Evolutionary conservation across 2,113 vertebrate species (phyloP), one percentile per base, ranked within the genome.

Genomic region (Peucedramus taeniatus): DNA sequence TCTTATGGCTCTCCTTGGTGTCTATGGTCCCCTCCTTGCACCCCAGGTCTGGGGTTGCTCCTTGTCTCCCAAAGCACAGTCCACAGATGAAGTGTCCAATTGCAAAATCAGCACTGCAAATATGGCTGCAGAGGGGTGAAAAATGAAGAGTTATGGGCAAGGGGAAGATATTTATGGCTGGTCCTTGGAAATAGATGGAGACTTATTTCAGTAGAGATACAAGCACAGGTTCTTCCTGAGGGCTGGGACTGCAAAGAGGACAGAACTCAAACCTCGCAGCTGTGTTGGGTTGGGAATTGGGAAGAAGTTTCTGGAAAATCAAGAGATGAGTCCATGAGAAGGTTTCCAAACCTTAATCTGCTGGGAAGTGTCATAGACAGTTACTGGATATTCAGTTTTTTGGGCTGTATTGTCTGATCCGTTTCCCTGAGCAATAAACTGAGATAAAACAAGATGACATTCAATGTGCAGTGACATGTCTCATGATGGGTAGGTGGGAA

Each of bases 11-110:
- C 22, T 4, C 31, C 37, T 44, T 44, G 33, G 22, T 30, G 30
- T 15, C 50, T 16, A 0, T 10, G 10, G 20, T 23, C 21, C 45
- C 61, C 23, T 4, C 47, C 31, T 76, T 6, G 21, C 8, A 35
- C 8, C 21, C 7, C 15, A 31, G 0, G 0, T 13, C 11, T 49
- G 22, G 30, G 22, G 39, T 0, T 10, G 7, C 7, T 57, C 20
- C 28, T 20, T 3, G 1, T 14, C 9, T 40, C 66, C 60, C 59
- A 56, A 68, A 79, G 42, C 2, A 1, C 13, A 23, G 14, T 6
- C 30, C 61, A 42, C 35, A 31, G 56, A 28, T 20, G 27, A 54
- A 39, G 10, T 27, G 17, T 15, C 15, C 50, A 63, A 30, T 0
- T 26, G 27, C 66, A 69, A 86, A 70, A 54, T 16, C 11, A 19